A percentile compares a stretch with the other conserved stretches of the same genome.
phyloP scores from a whole-genome alignment of 2,888 invertebrate genomes.

The Heliconius ethilla region DNA sequence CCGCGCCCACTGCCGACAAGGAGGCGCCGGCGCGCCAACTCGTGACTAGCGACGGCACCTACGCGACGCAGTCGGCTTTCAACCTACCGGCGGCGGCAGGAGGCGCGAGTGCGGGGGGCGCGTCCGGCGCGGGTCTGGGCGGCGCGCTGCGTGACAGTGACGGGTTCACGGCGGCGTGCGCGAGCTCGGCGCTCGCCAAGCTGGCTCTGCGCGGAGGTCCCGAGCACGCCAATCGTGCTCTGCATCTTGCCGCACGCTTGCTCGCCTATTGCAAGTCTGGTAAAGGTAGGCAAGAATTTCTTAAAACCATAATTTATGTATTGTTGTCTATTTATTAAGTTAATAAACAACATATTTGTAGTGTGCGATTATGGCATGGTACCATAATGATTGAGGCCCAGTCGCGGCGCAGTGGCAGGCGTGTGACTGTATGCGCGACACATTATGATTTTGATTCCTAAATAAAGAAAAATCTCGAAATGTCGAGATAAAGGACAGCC shows the following conservation, averaged over 20 bases:
- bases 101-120: constrained; percentile 21
- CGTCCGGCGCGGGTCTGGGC: constrained; percentile 83
- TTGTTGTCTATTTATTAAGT: too few relatives aligned
- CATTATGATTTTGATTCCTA: too few relatives aligned
- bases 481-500: too few relatives aligned
- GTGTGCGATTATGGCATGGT: too few relatives aligned
- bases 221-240: constrained; percentile 85
- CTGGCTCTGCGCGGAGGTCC: constrained; percentile 84
- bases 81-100: constrained; percentile 81
- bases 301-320: not conserved
- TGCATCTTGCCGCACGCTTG: constrained; percentile 93
- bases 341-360: too few relatives aligned
- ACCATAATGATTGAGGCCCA: too few relatives aligned
- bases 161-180: constrained; percentile 96
- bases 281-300: constrained; percentile 45
- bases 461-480: too few relatives aligned
- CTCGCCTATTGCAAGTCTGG: constrained; percentile 73
- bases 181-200: constrained; percentile 95
- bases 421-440: too few relatives aligned
- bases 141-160: constrained; percentile 96
- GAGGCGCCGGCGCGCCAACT: constrained; percentile 82
- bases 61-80: constrained; percentile 98
- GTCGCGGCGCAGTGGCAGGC: too few relatives aligned
- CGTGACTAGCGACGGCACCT: constrained; percentile 99
- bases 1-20: constrained; percentile 46